phyloP scores from a whole-genome alignment of 2,113 vertebrate genomes.

The Oreochromis tanganicae region DNA sequence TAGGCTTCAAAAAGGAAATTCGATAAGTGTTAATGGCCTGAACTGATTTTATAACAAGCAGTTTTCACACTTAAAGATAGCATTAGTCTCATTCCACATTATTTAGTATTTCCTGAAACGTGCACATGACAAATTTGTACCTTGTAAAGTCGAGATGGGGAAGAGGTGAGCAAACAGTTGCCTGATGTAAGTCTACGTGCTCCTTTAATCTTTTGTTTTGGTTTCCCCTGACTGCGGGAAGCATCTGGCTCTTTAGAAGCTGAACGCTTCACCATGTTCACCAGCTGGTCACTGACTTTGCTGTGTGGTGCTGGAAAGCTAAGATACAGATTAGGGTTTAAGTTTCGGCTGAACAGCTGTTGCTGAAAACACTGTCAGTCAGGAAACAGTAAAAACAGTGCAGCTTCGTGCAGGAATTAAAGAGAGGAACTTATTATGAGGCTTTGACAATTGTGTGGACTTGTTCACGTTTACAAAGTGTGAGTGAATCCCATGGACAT shows the following conservation, averaged over 20 bases:
- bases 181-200: background rate
- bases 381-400: background rate
- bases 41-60: background rate
- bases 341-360: background rate
- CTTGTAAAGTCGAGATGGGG: background rate
- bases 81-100: background rate
- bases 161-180: background rate
- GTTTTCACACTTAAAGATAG: background rate
- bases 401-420: background rate
- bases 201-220: background rate
- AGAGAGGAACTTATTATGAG: background rate
- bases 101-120: background rate
- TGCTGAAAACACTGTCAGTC: background rate
- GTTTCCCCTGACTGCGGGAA: background rate
- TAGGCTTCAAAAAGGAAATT: background rate
- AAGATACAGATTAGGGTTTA: background rate
- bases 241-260: background rate
- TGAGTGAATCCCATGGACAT: background rate
- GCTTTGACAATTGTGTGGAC: background rate
- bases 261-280: background rate
- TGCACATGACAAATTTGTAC: background rate
- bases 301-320: background rate
- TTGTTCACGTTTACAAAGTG: background rate
- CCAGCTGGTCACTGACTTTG: background rate
- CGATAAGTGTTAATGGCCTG: background rate